phyloP scores from a whole-genome alignment of 1,140 invertebrate species.

The Papilio glaucus region DNA sequence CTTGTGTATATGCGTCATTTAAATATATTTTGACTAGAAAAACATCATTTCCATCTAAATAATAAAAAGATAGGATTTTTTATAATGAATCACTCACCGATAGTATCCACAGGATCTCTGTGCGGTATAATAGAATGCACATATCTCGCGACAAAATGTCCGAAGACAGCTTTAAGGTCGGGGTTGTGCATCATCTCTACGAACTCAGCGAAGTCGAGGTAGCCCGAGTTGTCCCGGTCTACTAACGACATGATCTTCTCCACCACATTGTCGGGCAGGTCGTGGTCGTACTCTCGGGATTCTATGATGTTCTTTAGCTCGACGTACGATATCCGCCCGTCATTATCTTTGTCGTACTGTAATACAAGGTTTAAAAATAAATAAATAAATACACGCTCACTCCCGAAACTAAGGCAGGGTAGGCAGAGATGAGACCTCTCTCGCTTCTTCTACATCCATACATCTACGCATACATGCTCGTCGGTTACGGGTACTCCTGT shows the following conservation, averaged over 20 bases:
- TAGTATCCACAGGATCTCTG: slow-evolving; percentile 73
- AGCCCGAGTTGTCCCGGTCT: slow-evolving; percentile 89
- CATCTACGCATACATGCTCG: too few relatives aligned
- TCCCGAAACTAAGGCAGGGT: too few relatives aligned
- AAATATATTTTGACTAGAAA: too few relatives aligned
- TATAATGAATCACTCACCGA: too few relatives aligned
- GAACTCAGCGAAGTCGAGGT: slow-evolving; percentile 91
- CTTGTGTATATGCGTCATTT: too few relatives aligned
- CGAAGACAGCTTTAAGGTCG: slow-evolving; percentile 85
- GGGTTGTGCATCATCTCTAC: slow-evolving; percentile 89
- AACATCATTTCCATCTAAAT: too few relatives aligned
- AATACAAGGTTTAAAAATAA: slow-evolving; percentile 55
- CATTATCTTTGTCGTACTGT: slow-evolving; percentile 89
- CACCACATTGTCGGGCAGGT: slow-evolving; percentile 89
- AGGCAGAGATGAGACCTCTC: too few relatives aligned
- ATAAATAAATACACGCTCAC: too few relatives aligned
- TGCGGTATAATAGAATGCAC: slow-evolving; percentile 83
- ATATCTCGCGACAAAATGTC: slow-evolving; percentile 84
- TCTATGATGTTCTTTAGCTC: slow-evolving; percentile 88
- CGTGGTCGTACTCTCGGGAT: slow-evolving; percentile 85
- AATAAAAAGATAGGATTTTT: too few relatives aligned
- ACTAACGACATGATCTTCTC: slow-evolving; percentile 88
- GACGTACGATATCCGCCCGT: slow-evolving; percentile 88
- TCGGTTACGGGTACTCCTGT: too few relatives aligned
- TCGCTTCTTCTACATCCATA: too few relatives aligned